phyloP scores from a whole-genome alignment of 2,888 invertebrate species.

The Cactoblastis cactorum region DNA sequence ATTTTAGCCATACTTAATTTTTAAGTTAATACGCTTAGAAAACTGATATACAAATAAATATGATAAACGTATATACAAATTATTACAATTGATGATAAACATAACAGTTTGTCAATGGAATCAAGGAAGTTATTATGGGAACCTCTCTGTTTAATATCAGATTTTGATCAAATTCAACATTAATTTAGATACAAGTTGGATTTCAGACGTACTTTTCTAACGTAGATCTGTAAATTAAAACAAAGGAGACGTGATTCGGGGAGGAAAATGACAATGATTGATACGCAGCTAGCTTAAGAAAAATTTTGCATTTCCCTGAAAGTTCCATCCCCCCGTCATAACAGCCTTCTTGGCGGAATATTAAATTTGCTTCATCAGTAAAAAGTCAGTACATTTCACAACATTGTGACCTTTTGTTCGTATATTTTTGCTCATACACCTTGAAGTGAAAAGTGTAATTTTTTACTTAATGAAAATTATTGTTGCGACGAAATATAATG shows the following conservation, averaged over 20 bases:
- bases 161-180: neutral
- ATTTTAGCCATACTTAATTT: no score
- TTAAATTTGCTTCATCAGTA: conserved; percentile 66
- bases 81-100: no score
- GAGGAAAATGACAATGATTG: conserved; percentile 52
- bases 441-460: conserved; percentile 1
- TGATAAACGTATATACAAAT: no score
- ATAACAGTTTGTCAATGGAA: no score
- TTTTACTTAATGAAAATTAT: conserved; percentile 4
- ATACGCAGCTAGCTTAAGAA: conserved; percentile 42
- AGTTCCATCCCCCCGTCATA: conserved; percentile 35
- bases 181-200: no score
- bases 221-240: conserved; percentile 36
- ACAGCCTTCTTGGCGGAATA: conserved; percentile 57
- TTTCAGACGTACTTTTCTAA: neutral
- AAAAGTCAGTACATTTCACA: conserved; percentile 49
- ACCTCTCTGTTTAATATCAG: neutral
- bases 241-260: conserved; percentile 31
- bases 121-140: no score
- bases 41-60: no score
- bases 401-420: conserved; percentile 58
- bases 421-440: conserved; percentile 29
- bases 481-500: neutral
- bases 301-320: conserved; percentile 45
- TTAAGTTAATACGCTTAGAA: no score